Evolutionary conservation across 2,888 invertebrate genomes (phyloP), one percentile per base, ranked within the genome.

Genomic region (Merodon equestris): DNA sequence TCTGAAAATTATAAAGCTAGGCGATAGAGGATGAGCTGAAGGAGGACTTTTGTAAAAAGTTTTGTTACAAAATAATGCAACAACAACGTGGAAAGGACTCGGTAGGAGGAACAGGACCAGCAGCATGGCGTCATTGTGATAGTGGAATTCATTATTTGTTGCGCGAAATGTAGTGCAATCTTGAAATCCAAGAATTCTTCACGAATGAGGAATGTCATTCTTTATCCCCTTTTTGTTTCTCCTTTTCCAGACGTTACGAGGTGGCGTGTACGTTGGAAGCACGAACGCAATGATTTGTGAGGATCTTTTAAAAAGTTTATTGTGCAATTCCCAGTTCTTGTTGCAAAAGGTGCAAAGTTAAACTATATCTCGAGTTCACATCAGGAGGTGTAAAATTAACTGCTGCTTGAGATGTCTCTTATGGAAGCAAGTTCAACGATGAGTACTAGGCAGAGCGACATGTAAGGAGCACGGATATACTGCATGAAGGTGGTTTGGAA

Each of bases 261-360:
- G 27, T 27, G 7, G 27, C 27, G 27, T 27, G 27, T 27, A 27
- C 3, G 27, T 27, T 40, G 12, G n/a, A n/a, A 40, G 10, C 10
- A 10, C 10, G n/a, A 40, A 40, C 12, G 40, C 40, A n/a, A 40
- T 40, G 40, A 40, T 40, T 40, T 40, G 40, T 40, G 10, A n/a
- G 40, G 40, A 40, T 40, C 40, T 27, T 40, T 40, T 40, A 40
- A n/a, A n/a, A 40, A 40, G 40, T 40, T 40, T 40, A n/a, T 40
- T 10, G 10, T 40, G 10, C n/a, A 40, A 2, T 40, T n/a, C 1
- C n/a, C 2, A 9, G n/a, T 9, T 40, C n/a, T 10, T n/a, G 10
- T 40, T 40, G 12, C 10, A 10, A 10, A 36, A 40, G 40, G 40
- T 40, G 40, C 10, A 40, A 27, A 27, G 27, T 27, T 27, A 27